Evolutionary conservation across 2,888 invertebrate species (phyloP), one percentile per base, ranked within the genome.

Genomic region (Phorcus lineatus): DNA sequence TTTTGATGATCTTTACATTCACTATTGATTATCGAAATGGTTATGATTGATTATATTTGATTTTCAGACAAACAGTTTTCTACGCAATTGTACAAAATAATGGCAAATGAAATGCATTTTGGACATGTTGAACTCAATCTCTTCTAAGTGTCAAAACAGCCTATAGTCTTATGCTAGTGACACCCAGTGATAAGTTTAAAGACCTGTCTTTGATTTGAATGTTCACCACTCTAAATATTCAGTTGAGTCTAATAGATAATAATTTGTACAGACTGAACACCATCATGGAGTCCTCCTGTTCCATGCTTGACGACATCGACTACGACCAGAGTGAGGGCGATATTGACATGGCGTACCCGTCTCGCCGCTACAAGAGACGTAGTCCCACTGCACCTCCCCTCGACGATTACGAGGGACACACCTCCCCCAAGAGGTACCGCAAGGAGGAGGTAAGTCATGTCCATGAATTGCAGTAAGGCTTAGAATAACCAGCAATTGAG

Each of bases 251-350:
- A 9, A 47, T 13, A 1, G 13, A 13, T 47, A 47, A 47, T 47
- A 9, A n/a, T 28, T 62, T 47, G 3, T 70, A 54, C 57, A 91
- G 91, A 75, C 82, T 91, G 40, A 85, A 88, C 53, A 90, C 90
- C 16, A 90, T 91, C 36, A 86, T 88, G 80, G 92, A 93, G 80
- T 91, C 91, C 0, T 90, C 92, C 94, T 96, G 95, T 24, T 96
- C 96, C 0, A 94, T 97, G 17, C 93, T 96, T 53, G 96, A 96
- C 0, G 96, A 96, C 91, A 96, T 96, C 91, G 90, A 91, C 81
- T 93, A 91, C 86, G 97, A 97, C 17, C 95, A 96, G 47, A 97
- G 97, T 0, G 97, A 97, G 89, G 97, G 97, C 88, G 96, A 97
- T 92, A 93, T 97, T 79, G 96, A 96, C 17, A 90, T 84, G 22